Percentiles rank a stretch among this genome's conserved stretches.
Conservation (phyloP, 2,797 vertebrate genomes). For the Psittacula derbiana region DNA sequence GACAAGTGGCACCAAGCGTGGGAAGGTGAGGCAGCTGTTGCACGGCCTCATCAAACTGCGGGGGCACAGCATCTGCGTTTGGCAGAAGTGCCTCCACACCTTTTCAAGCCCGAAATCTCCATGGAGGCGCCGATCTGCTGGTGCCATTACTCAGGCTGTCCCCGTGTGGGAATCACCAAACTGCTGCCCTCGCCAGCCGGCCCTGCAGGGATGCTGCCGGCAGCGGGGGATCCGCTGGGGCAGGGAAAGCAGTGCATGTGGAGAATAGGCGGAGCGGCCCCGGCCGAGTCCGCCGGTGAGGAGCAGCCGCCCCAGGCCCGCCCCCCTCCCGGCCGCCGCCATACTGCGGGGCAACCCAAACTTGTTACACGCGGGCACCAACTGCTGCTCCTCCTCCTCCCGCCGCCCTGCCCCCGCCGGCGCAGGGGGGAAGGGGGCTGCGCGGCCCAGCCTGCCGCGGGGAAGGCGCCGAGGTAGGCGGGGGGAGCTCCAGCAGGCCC, state of each 20-base stretch:
- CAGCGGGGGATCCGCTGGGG: not conserved
- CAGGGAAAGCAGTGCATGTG: not conserved
- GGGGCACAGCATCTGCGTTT: not conserved
- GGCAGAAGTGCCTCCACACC: not conserved
- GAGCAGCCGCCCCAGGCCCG: not conserved
- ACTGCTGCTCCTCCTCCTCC: not conserved
- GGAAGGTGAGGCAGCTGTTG: not conserved
- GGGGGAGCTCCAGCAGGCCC: not conserved
- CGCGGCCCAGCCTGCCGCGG: not conserved
- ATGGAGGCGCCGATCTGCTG: not conserved
- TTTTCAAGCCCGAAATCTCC: not conserved
- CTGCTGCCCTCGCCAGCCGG: rapidly evolving
- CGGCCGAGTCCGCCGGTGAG: not conserved
- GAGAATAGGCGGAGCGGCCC: not conserved
- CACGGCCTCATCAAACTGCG: not conserved
- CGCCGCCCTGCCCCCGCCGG: not conserved
- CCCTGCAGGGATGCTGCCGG: not conserved
- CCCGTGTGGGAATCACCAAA: no score
- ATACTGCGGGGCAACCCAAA: conserved; percentile 80
- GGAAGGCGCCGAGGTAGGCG: conserved; percentile 45
- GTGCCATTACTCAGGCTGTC: not conserved
- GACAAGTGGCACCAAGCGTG: not conserved
- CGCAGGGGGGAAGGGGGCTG: not conserved
- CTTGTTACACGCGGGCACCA: conserved; percentile 70
- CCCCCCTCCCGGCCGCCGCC: conserved; percentile 49